Conservation (phyloP, 2,113 vertebrate genomes). For the Kryptolebias marmoratus region DNA sequence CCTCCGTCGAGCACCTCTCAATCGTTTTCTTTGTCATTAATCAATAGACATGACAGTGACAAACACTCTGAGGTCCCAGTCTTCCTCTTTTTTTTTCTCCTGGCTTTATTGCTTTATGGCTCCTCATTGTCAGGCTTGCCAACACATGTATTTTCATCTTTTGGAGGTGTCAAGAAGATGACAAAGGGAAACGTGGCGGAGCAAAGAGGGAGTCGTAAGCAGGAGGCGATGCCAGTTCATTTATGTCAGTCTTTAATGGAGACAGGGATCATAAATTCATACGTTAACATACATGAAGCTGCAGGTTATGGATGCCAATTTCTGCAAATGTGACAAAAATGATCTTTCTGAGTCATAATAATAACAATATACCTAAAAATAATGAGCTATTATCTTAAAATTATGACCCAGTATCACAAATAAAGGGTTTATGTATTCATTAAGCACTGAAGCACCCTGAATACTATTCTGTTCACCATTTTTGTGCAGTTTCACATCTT, state of each 20-base stretch:
- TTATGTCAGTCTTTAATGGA: conserved; percentile 62
- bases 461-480: too few relatives aligned
- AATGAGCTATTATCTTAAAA: background rate
- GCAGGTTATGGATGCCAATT: conserved; percentile 33
- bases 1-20: conserved; percentile 84
- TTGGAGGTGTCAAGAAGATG: conserved; percentile 67
- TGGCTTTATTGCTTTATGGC: conserved; percentile 54
- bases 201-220: conserved; percentile 29
- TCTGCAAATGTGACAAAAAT: background rate
- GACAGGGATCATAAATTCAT: conserved; percentile 42
- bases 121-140: conserved; percentile 61
- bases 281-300: conserved; percentile 25
- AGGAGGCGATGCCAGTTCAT: conserved; percentile 62
- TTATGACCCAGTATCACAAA: background rate
- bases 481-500: too few relatives aligned
- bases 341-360: background rate
- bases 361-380: background rate
- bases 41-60: conserved; percentile 93
- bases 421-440: background rate
- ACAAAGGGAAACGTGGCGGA: conserved; percentile 45
- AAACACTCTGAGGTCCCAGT: conserved; percentile 84
- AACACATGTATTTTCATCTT: conserved; percentile 70
- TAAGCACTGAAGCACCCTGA: too few relatives aligned
- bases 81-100: conserved; percentile 26
- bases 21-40: conserved; percentile 93